Evolutionary conservation across 1,140 invertebrate genomes (phyloP).

Genomic region (Scaptomyza montana): DNA sequence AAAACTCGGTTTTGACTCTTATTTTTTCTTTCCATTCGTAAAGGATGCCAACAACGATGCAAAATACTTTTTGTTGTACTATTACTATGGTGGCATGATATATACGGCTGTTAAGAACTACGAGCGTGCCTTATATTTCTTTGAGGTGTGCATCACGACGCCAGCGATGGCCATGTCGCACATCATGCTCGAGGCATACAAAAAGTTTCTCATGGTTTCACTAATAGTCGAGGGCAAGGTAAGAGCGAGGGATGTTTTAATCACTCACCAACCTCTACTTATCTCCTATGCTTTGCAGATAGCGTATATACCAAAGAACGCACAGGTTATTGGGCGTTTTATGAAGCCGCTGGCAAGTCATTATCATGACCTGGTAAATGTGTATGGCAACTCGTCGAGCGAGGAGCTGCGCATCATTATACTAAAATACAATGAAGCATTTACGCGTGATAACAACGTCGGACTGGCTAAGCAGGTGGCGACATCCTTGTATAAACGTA

Average conservation of each 20-base stretch:
- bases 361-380: constrained; percentile 95
- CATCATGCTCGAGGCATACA: constrained; percentile 98
- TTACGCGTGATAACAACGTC: constrained; percentile 93
- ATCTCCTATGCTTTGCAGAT: constrained; percentile 84
- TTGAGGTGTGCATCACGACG: constrained; percentile 96
- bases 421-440: constrained; percentile 92
- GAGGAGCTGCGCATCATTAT: constrained; percentile 89
- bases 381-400: constrained; percentile 91
- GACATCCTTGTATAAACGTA: constrained; percentile 96
- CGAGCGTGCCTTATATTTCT: constrained; percentile 96
- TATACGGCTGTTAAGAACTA: constrained; percentile 96
- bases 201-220: constrained; percentile 97
- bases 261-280: neutral
- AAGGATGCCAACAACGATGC: constrained; percentile 92
- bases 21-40: constrained; percentile 25
- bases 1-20: neutral
- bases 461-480: constrained; percentile 93
- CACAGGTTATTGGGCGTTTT: constrained; percentile 94
- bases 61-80: constrained; percentile 96
- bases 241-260: constrained; percentile 36
- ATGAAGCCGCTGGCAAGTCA: constrained; percentile 95
- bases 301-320: constrained; percentile 93
- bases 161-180: constrained; percentile 96
- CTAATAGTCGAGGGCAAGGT: constrained; percentile 96
- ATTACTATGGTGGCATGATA: constrained; percentile 99